These are phyloP conservation scores for Podarcis lilfordi DNA, from an alignment of 2,797 vertebrate species.

Conservation along the genomic window DNA sequence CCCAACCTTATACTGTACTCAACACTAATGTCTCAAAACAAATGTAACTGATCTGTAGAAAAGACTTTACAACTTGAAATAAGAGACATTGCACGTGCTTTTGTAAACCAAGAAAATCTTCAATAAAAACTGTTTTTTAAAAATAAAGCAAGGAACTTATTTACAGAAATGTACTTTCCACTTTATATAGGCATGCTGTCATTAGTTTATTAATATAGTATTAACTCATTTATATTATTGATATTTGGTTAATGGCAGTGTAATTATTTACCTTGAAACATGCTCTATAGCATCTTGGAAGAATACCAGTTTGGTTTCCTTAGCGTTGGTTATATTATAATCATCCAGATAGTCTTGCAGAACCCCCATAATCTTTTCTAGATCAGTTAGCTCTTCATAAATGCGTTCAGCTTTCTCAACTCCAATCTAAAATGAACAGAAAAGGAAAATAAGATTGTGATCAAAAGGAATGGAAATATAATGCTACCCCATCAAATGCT, in stretches of 20 bases:
- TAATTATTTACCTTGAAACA: slow-evolving; percentile 82
- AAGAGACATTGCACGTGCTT: too few species aligned
- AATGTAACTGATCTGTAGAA: too few species aligned
- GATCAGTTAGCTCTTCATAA: slow-evolving; percentile 85
- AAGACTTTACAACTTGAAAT: too few species aligned
- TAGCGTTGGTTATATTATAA: slow-evolving; percentile 85
- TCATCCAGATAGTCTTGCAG: slow-evolving; percentile 89
- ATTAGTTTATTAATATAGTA: not conserved
- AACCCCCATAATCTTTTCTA: slow-evolving; percentile 80
- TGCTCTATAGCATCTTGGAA: slow-evolving; percentile 91
- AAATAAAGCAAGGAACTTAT: not conserved
- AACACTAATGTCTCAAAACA: too few species aligned
- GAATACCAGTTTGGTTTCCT: slow-evolving; percentile 88
- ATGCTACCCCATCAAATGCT: not conserved
- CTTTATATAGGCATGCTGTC: not conserved
- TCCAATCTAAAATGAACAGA: slow-evolving; percentile 71
- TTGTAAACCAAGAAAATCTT: too few species aligned
- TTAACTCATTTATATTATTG: not conserved
- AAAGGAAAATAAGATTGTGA: not conserved
- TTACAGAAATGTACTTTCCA: not conserved
- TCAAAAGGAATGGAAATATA: not conserved
- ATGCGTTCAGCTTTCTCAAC: slow-evolving; percentile 78
- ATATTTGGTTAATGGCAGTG: not conserved
- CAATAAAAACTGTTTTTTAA: too few species aligned
- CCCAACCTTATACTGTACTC: not conserved